Percentiles rank a stretch among this genome's conserved stretches.
Evolutionary conservation across 2,797 vertebrate species (phyloP).

Genomic region (Danio jaintianensis): DNA sequence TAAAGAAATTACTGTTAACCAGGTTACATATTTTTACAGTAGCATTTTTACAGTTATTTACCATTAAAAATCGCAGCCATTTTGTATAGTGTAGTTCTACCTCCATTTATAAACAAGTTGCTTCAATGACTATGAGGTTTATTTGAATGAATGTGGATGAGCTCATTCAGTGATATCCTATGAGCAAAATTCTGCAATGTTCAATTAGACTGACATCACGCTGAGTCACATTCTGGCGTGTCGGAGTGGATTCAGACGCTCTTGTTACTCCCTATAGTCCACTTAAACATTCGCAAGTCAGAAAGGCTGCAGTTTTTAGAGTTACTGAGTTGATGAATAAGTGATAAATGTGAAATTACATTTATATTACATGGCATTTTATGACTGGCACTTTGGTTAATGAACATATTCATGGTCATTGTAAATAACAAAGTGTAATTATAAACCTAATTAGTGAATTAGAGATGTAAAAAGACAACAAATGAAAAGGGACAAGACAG

Average conservation of each 20-base stretch:
- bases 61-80: too few relatives aligned
- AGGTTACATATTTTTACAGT: too few relatives aligned
- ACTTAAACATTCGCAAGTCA: too few relatives aligned
- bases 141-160: conserved; percentile 25
- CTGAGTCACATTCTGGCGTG: conserved; percentile 50
- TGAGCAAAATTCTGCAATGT: conserved; percentile 26
- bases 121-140: conserved; percentile 14
- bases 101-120: conserved; percentile 17
- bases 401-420: not conserved
- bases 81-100: not conserved
- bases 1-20: too few relatives aligned
- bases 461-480: not conserved
- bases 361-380: not conserved
- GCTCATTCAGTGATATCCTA: conserved; percentile 12
- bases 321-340: not conserved
- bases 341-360: not conserved
- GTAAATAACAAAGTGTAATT: not conserved
- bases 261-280: not conserved
- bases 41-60: too few relatives aligned
- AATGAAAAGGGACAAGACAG: not conserved
- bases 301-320: not conserved
- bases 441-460: not conserved
- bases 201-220: conserved; percentile 34
- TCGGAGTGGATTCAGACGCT: conserved; percentile 3
- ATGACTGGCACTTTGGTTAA: not conserved